phyloP scores from a whole-genome alignment of 1,140 invertebrate genomes.

The Melitaea cinxia region DNA sequence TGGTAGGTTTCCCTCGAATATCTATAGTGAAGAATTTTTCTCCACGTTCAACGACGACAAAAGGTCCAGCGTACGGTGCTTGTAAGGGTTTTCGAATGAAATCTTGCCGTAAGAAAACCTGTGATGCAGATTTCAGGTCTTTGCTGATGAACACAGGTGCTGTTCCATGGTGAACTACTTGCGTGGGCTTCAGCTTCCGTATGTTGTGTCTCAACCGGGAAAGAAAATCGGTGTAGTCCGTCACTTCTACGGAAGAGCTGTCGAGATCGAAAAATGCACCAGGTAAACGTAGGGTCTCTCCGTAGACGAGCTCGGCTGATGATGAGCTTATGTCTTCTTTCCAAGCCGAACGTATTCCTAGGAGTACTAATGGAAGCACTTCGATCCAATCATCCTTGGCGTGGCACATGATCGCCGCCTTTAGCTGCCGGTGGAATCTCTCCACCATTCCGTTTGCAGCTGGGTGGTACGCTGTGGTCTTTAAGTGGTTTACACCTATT shows the following conservation, averaged over 20 bases:
- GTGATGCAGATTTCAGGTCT: neutral
- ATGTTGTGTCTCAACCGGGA: conserved; percentile 21
- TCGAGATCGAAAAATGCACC: neutral
- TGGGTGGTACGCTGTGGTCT: conserved; percentile 7
- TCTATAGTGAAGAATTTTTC: conserved; percentile 14
- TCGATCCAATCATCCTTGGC: neutral
- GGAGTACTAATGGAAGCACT: conserved; percentile 1
- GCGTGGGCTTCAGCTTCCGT: conserved; percentile 26
- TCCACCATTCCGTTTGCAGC: conserved; percentile 13
- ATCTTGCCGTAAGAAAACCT: neutral
- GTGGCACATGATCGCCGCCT: conserved; percentile 11
- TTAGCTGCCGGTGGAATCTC: conserved; percentile 6
- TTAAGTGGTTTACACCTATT: neutral
- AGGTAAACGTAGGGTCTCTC: conserved; percentile 8
- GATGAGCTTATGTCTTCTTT: neutral
- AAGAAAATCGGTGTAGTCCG: conserved; percentile 24
- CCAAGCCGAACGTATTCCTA: conserved; percentile 6
- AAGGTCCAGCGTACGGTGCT: conserved; percentile 26
- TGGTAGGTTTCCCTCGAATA: conserved; percentile 8
- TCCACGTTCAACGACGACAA: conserved; percentile 16
- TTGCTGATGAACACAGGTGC: conserved; percentile 6
- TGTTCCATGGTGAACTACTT: conserved; percentile 21
- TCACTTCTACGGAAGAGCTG: neutral
- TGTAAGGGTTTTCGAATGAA: neutral
- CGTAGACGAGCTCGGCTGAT: conserved; percentile 9